Percentiles rank a stretch among this genome's conserved stretches.
Conservation (phyloP, 2,797 vertebrate genomes). For the Podargus strigoides region DNA sequence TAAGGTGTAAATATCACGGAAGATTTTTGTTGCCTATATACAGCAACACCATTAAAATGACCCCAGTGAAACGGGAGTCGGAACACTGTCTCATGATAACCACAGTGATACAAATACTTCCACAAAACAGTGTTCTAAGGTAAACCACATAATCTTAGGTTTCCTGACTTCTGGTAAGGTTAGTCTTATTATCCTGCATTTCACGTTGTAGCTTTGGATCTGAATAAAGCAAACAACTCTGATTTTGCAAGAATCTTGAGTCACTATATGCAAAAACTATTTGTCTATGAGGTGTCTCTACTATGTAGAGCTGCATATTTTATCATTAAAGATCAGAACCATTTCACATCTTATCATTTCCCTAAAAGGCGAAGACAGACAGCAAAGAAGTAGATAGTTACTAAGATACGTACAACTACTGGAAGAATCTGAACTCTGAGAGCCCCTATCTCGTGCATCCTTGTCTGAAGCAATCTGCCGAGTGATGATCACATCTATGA, state of each 20-base stretch:
- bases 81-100: not conserved
- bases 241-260: not conserved
- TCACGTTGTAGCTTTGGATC: not conserved
- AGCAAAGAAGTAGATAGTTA: constrained; percentile 53
- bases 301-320: not conserved
- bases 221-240: not conserved
- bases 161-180: not conserved
- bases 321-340: not conserved
- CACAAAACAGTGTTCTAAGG: not conserved
- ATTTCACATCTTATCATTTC: not conserved
- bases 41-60: not conserved
- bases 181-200: not conserved
- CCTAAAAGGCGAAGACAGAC: constrained; percentile 29
- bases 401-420: constrained; percentile 87
- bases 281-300: not conserved
- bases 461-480: constrained; percentile 97
- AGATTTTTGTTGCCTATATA: not conserved
- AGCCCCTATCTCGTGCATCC: constrained; percentile 90
- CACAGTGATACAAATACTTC: not conserved
- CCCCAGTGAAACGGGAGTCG: not conserved
- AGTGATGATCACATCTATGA: constrained; percentile 99
- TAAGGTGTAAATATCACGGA: not conserved
- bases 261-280: not conserved
- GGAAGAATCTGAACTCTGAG: constrained; percentile 95
- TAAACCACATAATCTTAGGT: not conserved